phyloP scores from a whole-genome alignment of 1,140 invertebrate species.

The Solen grandis region DNA sequence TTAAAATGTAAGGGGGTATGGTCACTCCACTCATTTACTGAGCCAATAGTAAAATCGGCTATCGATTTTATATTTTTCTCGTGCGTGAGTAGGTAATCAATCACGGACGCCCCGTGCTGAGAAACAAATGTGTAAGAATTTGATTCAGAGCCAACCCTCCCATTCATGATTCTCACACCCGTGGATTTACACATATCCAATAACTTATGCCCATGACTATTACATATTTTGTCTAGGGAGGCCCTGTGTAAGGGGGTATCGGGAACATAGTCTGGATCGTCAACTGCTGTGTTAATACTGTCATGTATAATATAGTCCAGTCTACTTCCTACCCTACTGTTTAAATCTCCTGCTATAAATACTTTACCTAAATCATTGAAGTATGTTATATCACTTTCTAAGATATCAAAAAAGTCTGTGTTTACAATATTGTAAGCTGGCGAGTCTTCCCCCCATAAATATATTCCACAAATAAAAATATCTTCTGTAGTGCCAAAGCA shows the following conservation, averaged over 20 bases:
- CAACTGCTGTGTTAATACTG: slow-evolving; percentile 3
- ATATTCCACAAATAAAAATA: slow-evolving; percentile 1
- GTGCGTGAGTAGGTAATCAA: slow-evolving; percentile 5
- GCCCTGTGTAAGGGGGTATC: slow-evolving; percentile 1
- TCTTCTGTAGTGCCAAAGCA: neutral
- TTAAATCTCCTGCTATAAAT: neutral
- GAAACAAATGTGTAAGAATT: neutral
- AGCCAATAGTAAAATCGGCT: neutral
- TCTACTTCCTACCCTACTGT: slow-evolving; percentile 15
- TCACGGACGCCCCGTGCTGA: neutral
- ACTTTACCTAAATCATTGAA: slow-evolving; percentile 2
- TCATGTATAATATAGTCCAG: slow-evolving; percentile 17
- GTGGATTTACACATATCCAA: slow-evolving; percentile 19
- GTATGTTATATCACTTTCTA: slow-evolving; percentile 10
- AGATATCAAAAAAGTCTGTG: neutral
- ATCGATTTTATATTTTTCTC: neutral
- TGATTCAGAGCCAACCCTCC: neutral
- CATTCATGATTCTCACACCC: neutral
- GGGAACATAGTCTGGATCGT: neutral
- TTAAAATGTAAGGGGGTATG: neutral
- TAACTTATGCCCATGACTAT: slow-evolving; percentile 8
- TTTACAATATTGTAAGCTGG: slow-evolving; percentile 14
- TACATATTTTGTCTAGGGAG: neutral
- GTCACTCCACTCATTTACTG: neutral
- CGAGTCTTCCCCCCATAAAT: slow-evolving; percentile 1